Percentiles rank a stretch among this genome's conserved stretches.
Evolutionary conservation across 2,888 invertebrate genomes (phyloP).

Genomic region (Cantharis flavilabris): DNA sequence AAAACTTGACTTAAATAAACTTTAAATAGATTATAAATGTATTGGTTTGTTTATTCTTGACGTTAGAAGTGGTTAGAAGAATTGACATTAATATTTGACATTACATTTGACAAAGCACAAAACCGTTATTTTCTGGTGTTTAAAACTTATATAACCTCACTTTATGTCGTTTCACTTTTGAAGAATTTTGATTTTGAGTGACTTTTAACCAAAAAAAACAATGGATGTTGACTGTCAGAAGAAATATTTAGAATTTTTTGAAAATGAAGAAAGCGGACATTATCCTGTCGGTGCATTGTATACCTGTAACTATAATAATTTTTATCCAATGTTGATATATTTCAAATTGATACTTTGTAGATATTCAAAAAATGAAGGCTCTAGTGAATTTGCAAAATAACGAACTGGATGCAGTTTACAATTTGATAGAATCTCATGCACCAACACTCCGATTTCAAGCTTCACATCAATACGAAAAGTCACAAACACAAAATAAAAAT

Average conservation of each 20-base stretch:
- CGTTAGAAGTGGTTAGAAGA: neutral
- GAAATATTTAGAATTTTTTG: neutral
- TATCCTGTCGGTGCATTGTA: conserved; percentile 30
- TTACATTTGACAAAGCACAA: neutral
- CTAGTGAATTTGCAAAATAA: conserved; percentile 34
- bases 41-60: neutral
- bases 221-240: neutral
- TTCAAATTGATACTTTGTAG: neutral
- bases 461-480: conserved; percentile 42
- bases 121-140: neutral
- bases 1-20: neutral
- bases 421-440: conserved; percentile 49
- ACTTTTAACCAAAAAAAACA: neutral
- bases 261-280: conserved; percentile 25
- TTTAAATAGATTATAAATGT: neutral
- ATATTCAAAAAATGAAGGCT: conserved; percentile 36
- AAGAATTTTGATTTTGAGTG: neutral
- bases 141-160: neutral
- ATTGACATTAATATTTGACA: neutral
- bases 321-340: neutral
- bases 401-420: conserved; percentile 46
- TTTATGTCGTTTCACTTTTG: neutral
- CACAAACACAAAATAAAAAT: conserved; percentile 19
- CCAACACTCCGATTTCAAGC: conserved; percentile 46
- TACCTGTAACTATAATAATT: conserved; percentile 19